Percentiles rank a stretch among this genome's conserved stretches.
phyloP scores from a whole-genome alignment of 64 coral and sea anemone genomes.

The Dendronephthya gigantea region DNA sequence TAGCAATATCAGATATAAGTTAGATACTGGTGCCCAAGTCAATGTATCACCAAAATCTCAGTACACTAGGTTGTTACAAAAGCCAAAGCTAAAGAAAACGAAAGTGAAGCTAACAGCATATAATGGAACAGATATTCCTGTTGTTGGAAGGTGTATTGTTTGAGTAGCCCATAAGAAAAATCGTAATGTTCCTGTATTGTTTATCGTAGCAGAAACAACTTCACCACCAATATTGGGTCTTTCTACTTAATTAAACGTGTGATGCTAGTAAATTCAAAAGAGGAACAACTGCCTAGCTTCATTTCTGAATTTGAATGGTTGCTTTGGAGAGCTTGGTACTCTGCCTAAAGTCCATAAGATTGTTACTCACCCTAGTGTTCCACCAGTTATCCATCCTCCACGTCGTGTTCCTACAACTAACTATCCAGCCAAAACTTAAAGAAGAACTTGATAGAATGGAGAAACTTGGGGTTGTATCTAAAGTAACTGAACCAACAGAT shows the following conservation, averaged over 20 bases:
- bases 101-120: conserved; percentile 23
- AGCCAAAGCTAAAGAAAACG: conserved; percentile 4
- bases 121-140: background rate
- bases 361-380: conserved; percentile 23
- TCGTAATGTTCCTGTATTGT: background rate
- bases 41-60: background rate
- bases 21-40: background rate
- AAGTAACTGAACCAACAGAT: conserved; percentile 52
- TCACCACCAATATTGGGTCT: conserved; percentile 46
- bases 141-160: background rate
- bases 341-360: conserved; percentile 45
- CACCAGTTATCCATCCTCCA: conserved; percentile 4
- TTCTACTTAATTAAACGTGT: conserved; percentile 34
- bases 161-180: background rate
- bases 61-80: background rate
- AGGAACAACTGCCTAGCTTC: conserved; percentile 15
- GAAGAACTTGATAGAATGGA: conserved; percentile 33
- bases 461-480: conserved; percentile 32
- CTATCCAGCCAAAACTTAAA: conserved; percentile 31
- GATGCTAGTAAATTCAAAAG: conserved; percentile 28
- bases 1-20: conserved; percentile 1
- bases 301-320: conserved; percentile 36
- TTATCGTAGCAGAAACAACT: conserved; percentile 1
- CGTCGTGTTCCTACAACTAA: conserved; percentile 3
- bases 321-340: conserved; percentile 37